Percentiles rank a stretch among this genome's conserved stretches.
phyloP scores from a whole-genome alignment of 2,888 invertebrate genomes.

The Ophioninae sp. region DNA sequence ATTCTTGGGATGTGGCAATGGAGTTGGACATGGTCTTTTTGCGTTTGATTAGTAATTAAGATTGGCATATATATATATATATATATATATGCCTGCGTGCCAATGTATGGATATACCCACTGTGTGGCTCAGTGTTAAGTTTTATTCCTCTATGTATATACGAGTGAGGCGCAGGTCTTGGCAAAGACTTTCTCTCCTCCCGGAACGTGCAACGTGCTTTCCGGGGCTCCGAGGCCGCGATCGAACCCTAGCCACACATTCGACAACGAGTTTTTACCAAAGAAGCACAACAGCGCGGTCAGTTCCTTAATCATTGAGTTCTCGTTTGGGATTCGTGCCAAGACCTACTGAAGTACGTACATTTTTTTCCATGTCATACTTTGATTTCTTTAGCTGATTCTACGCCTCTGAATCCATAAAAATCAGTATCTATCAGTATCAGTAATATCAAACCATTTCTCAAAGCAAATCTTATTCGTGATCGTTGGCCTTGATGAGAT shows the following conservation, averaged over 20 bases:
- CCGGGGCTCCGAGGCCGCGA: conserved; percentile 33
- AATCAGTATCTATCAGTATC: background rate
- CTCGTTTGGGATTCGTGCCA: conserved; percentile 19
- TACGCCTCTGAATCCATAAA: background rate
- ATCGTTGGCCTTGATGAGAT: no score
- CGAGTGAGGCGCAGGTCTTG: conserved; percentile 56
- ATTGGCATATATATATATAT: background rate
- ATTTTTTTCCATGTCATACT: background rate
- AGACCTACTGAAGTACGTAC: conserved; percentile 57
- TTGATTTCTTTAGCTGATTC: background rate
- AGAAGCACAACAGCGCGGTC: conserved; percentile 68
- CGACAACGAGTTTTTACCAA: conserved; percentile 78
- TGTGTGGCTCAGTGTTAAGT: conserved; percentile 9
- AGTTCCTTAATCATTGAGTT: conserved; percentile 51
- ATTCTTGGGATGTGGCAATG: conserved; percentile 40
- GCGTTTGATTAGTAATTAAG: background rate
- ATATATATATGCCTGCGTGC: background rate
- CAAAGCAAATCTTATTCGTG: no score
- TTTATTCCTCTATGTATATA: conserved; percentile 29
- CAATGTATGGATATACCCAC: conserved; percentile 5
- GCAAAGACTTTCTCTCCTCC: conserved; percentile 58
- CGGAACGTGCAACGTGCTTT: conserved; percentile 51
- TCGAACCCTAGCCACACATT: conserved; percentile 69
- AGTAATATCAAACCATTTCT: no score
- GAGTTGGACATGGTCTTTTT: conserved; percentile 7